Evolutionary conservation across 2,888 invertebrate genomes (phyloP), one percentile per base, ranked within the genome.

Genomic region (Diabrotica balteata): DNA sequence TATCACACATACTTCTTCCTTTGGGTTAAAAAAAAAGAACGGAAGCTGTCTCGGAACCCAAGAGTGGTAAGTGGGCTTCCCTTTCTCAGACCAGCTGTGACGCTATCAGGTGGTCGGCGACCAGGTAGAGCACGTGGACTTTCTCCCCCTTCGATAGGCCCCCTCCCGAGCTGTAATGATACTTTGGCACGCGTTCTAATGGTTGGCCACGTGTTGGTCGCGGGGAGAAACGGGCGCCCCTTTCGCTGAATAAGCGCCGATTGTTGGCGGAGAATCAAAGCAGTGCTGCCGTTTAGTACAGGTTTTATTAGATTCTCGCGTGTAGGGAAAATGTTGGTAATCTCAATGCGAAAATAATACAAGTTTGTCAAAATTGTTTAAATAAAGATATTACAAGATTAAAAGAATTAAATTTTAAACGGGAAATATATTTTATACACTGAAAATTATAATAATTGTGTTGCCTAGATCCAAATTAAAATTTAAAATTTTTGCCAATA

Each of bases 71-170:
- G 55, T 53, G 58, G 58, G 59, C 46, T 64, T 64, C 64, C 64
- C 61, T 71, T 73, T 67, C 69, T 72, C 49, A 57, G 63, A 66
- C 69, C 76, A 73, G 76, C 76, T 76, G 76, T 67, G 73, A 73
- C 67, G 74, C 75, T 73, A 78, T 78, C 78, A 77, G 78, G 78
- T 78, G 78, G 77, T 77, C 75, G 75, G 50, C 71, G 68, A 71
- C 74, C 76, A 76, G 76, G 76, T 75, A 78, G 71, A 67, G 76
- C 76, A 78, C 77, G 79, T 77, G 78, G 46, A 45, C 17, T 2
- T 45, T 45, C 45, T 9, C 69, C 75, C 69, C 73, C 68, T 69
- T 59, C 70, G 57, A 62, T 51, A 54, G 52, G 53, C 68, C 70
- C 68, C 70, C 65, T 67, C 70, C 47, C 63, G 63, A 59, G 52